A percentile compares a stretch with the other conserved stretches of the same genome.
These are phyloP conservation scores for Apodemus speciosus DNA, from an alignment of 2,113 vertebrate species.

Conservation along the genomic window DNA sequence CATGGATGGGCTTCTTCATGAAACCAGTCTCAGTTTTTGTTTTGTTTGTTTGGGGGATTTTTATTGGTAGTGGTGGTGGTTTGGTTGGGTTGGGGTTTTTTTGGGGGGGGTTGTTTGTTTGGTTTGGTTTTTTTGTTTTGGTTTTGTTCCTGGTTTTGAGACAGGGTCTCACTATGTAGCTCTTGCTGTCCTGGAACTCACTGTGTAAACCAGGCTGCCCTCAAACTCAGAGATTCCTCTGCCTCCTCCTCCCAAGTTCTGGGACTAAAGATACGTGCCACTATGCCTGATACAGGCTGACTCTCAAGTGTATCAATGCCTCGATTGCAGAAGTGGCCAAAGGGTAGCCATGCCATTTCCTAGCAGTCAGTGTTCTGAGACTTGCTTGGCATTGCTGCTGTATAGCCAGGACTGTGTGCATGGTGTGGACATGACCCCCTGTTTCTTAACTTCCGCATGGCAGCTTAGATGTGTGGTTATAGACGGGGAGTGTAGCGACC, in stretches of 20 bases:
- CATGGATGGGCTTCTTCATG: conserved; percentile 46
- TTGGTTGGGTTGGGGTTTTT: background rate
- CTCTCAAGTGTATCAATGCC: background rate
- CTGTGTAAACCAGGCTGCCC: background rate
- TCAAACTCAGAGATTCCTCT: background rate
- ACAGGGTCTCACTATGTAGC: background rate
- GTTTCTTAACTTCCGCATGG: conserved; percentile 21
- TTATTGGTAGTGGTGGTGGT: background rate
- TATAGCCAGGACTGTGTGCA: conserved; percentile 15
- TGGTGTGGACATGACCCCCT: conserved; percentile 15
- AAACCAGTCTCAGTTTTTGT: background rate
- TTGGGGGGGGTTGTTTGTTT: background rate
- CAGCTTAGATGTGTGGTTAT: too few species aligned
- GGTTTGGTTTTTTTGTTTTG: background rate
- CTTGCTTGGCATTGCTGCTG: conserved; percentile 21
- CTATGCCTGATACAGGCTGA: background rate
- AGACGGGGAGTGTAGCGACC: background rate
- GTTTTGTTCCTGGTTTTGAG: background rate
- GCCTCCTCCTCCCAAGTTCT: background rate
- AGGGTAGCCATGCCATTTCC: background rate
- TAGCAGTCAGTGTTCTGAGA: background rate
- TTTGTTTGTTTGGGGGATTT: background rate
- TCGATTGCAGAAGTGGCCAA: background rate
- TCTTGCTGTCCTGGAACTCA: background rate
- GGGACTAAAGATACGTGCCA: background rate